These are phyloP conservation scores for Cyanoramphus novaezelandiae DNA, from an alignment of 2,113 vertebrate species.

Conservation along the genomic window DNA sequence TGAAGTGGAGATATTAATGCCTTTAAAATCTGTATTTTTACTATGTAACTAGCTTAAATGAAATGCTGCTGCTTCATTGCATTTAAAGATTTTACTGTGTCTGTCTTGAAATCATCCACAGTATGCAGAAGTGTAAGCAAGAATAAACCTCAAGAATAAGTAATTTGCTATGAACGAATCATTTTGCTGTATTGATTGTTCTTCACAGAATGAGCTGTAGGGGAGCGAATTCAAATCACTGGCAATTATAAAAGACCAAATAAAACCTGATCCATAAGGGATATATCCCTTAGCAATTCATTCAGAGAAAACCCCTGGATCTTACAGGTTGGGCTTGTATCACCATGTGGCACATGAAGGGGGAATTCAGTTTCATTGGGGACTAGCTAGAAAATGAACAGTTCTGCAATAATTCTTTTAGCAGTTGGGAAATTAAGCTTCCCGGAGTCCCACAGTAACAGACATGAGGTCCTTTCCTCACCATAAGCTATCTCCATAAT, in stretches of 20 bases:
- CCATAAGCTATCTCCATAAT: neutral
- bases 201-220: neutral
- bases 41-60: neutral
- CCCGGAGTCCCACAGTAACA: neutral
- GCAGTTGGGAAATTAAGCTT: neutral
- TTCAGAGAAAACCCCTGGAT: neutral
- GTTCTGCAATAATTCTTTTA: neutral
- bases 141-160: neutral
- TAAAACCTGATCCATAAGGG: neutral
- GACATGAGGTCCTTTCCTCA: neutral
- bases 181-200: conserved; percentile 9
- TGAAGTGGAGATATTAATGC: neutral
- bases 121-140: neutral
- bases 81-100: neutral
- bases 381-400: neutral
- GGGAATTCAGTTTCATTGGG: neutral
- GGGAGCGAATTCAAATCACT: conserved; percentile 2
- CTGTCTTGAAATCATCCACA: neutral
- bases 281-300: neutral
- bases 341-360: neutral
- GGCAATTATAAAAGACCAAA: neutral
- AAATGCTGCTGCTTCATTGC: neutral
- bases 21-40: neutral
- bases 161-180: neutral
- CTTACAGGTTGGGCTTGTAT: neutral